phyloP scores from a whole-genome alignment of 2,888 invertebrate species.

The Leucoma salicis region DNA sequence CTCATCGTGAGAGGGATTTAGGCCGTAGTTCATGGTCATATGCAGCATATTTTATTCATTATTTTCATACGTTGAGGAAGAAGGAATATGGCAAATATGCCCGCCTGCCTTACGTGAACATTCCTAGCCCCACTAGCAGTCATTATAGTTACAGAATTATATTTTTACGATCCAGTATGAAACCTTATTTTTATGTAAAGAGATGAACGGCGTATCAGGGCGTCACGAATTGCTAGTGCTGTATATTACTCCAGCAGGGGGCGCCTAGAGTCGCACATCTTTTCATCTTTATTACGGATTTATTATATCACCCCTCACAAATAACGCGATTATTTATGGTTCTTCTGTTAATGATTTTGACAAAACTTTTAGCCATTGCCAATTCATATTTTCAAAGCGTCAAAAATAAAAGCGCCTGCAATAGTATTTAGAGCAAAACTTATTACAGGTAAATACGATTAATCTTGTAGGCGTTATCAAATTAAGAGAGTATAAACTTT shows the following conservation, averaged over 20 bases:
- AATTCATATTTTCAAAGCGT: slow-evolving; percentile 24
- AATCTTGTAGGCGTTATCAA: slow-evolving; percentile 44
- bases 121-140: too few species aligned
- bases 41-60: too few species aligned
- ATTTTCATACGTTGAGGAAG: too few species aligned
- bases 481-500: slow-evolving; percentile 44
- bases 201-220: slow-evolving; percentile 38
- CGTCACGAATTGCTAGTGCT: slow-evolving; percentile 49
- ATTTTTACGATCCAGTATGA: slow-evolving; percentile 17
- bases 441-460: slow-evolving; percentile 14
- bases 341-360: slow-evolving; percentile 57
- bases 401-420: slow-evolving; percentile 40
- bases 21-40: too few species aligned
- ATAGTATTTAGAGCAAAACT: slow-evolving; percentile 41
- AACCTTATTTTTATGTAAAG: slow-evolving; percentile 36
- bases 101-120: too few species aligned
- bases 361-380: slow-evolving; percentile 27
- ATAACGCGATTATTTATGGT: slow-evolving; percentile 62
- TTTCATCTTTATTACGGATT: slow-evolving; percentile 62
- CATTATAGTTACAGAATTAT: too few species aligned
- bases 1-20: too few species aligned
- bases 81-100: too few species aligned
- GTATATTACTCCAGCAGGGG: slow-evolving; percentile 32
- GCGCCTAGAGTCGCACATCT: slow-evolving; percentile 48
- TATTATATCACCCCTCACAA: slow-evolving; percentile 53